These are phyloP conservation scores for Eupeodes corollae DNA, from an alignment of 1,140 invertebrate genomes.

Conservation along the genomic window DNA sequence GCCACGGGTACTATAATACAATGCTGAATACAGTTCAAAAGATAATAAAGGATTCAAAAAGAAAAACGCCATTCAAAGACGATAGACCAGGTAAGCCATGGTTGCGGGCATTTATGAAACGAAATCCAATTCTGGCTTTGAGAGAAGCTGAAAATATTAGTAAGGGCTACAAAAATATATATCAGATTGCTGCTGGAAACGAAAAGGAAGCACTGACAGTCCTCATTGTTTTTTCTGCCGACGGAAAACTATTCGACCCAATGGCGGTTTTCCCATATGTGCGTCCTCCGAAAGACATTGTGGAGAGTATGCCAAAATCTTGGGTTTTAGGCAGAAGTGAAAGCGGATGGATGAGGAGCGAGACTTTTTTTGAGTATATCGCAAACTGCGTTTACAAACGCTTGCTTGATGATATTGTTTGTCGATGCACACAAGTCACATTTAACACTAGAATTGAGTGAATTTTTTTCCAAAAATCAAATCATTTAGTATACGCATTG, in stretches of 20 bases:
- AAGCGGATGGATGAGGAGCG: too few species aligned
- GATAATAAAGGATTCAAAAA: not conserved
- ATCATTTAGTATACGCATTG: constrained; percentile 13
- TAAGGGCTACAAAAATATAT: constrained; percentile 23
- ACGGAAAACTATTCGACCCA: too few species aligned
- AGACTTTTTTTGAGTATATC: too few species aligned
- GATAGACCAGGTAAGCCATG: constrained; percentile 17
- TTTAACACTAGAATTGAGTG: not conserved
- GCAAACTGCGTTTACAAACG: too few species aligned
- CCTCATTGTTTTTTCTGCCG: too few species aligned
- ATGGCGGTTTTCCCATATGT: too few species aligned
- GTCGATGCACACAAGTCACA: constrained; percentile 3
- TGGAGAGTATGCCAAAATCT: too few species aligned
- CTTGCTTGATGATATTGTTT: too few species aligned
- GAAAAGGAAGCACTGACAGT: constrained; percentile 35
- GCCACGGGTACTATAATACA: too few species aligned
- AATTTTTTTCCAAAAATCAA: constrained; percentile 1
- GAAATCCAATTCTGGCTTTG: constrained; percentile 14
- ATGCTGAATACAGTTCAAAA: constrained; percentile 5
- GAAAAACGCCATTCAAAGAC: constrained; percentile 3
- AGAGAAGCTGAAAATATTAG: constrained; percentile 18
- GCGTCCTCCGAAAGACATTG: too few species aligned
- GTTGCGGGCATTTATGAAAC: constrained; percentile 18
- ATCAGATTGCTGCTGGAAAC: constrained; percentile 19
- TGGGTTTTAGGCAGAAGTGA: too few species aligned